Evolutionary conservation across 2,888 invertebrate species (phyloP).

Genomic region (Lycia hirtaria): DNA sequence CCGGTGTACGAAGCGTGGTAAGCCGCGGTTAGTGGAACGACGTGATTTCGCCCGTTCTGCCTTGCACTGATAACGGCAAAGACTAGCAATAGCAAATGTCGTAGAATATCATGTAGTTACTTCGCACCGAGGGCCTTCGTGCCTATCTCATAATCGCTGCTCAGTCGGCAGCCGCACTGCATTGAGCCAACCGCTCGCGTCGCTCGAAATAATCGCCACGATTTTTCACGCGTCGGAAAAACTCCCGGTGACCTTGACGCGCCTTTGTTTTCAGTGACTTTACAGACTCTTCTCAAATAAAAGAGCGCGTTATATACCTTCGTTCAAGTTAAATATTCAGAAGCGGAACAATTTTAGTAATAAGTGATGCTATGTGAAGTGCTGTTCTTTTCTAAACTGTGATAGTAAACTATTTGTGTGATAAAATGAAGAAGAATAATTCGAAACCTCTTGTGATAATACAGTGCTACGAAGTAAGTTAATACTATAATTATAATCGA

Average conservation of each 20-base stretch:
- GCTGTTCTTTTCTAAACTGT: conserved; percentile 17
- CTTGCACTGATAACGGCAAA: conserved; percentile 72
- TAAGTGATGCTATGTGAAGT: conserved; percentile 9
- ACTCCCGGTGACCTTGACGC: conserved; percentile 75
- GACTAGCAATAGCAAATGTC: conserved; percentile 39
- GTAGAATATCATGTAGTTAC: conserved; percentile 17
- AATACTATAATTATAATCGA: too few species aligned
- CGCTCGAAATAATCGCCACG: conserved; percentile 44
- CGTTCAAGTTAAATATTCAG: conserved; percentile 37
- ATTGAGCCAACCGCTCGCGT: conserved; percentile 46
- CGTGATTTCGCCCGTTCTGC: conserved; percentile 66
- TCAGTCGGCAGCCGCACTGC: conserved; percentile 56
- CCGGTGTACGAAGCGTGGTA: conserved; percentile 25
- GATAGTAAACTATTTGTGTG: conserved; percentile 12
- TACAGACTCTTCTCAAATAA: conserved; percentile 47
- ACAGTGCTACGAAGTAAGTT: conserved; percentile 87
- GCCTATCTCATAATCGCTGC: conserved; percentile 35
- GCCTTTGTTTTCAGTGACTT: conserved; percentile 54
- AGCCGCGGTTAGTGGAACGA: conserved; percentile 41
- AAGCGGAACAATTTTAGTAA: conserved; percentile 33
- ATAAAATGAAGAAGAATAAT: conserved; percentile 68
- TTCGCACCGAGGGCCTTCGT: conserved; percentile 37
- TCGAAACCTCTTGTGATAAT: conserved; percentile 83
- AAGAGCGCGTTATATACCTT: conserved; percentile 3
- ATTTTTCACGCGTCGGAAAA: conserved; percentile 70